Conservation (phyloP, 2,113 vertebrate species). For the Mus spicilegus region DNA sequence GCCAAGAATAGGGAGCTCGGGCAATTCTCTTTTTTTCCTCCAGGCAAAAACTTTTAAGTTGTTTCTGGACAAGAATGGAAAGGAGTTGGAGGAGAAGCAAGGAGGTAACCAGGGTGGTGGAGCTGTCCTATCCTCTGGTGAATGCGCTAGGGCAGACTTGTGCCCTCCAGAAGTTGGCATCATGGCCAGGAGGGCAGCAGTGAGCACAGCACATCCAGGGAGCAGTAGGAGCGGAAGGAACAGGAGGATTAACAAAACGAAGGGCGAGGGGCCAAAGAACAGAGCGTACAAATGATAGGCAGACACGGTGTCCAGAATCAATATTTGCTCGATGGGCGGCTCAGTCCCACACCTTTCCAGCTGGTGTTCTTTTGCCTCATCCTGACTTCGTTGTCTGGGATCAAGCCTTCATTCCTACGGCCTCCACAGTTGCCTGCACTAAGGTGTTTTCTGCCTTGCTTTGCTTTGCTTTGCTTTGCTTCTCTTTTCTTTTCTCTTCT, state of each 20-base stretch:
- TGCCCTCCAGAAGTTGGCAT: neutral
- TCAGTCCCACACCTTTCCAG: neutral
- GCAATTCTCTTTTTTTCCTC: neutral
- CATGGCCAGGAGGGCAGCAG: neutral
- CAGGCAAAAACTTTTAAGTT: conserved; percentile 13
- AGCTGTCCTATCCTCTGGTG: neutral
- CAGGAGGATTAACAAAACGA: neutral
- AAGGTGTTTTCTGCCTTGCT: neutral
- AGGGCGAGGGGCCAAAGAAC: neutral
- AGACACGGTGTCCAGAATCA: neutral
- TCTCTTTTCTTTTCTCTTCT: neutral
- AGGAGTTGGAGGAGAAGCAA: neutral
- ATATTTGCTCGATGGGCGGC: neutral
- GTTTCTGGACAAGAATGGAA: conserved; percentile 14
- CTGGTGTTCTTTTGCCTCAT: neutral
- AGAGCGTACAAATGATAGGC: neutral
- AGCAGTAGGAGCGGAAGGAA: neutral
- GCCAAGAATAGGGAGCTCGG: neutral
- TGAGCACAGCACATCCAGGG: conserved; percentile 6
- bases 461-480: no score
- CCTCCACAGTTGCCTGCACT: neutral
- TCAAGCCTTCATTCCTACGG: neutral
- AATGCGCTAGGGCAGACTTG: neutral
- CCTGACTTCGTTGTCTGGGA: neutral
- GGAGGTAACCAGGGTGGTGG: neutral